These are phyloP conservation scores for Osmoderma eremita DNA, from an alignment of 2,888 invertebrate species.

Conservation along the genomic window DNA sequence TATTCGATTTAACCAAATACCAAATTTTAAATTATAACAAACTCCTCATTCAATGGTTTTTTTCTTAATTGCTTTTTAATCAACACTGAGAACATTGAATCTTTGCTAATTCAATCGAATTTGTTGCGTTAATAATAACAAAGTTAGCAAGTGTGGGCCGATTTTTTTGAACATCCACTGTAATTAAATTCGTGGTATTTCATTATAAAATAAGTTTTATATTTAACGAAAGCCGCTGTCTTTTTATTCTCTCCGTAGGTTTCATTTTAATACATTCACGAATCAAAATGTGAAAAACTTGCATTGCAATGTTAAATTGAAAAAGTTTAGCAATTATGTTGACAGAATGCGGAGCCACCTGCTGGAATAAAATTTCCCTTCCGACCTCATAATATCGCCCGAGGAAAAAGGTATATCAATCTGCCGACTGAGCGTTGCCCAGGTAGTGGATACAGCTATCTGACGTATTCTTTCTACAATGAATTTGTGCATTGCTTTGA, in stretches of 20 bases:
- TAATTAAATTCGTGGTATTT: too few relatives aligned
- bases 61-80: too few relatives aligned
- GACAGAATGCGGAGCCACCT: slow-evolving; percentile 43
- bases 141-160: too few relatives aligned
- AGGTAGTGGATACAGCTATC: not conserved
- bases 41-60: too few relatives aligned
- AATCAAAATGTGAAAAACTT: slow-evolving; percentile 31
- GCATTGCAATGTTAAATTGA: slow-evolving; percentile 53
- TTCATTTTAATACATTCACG: slow-evolving; percentile 14
- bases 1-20: too few relatives aligned
- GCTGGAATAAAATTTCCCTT: slow-evolving; percentile 32
- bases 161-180: too few relatives aligned
- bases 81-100: too few relatives aligned
- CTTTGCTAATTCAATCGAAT: too few relatives aligned
- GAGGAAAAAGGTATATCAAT: slow-evolving; percentile 1
- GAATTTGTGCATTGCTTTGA: not conserved
- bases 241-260: not conserved
- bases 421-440: not conserved
- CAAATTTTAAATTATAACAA: too few relatives aligned
- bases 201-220: too few relatives aligned
- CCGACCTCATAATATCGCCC: slow-evolving; percentile 5
- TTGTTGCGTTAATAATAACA: too few relatives aligned
- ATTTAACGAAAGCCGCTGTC: not conserved
- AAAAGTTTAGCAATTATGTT: slow-evolving; percentile 56
- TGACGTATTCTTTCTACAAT: not conserved